phyloP scores from a whole-genome alignment of 2,113 vertebrate species.

The Scytalopus superciliaris region DNA sequence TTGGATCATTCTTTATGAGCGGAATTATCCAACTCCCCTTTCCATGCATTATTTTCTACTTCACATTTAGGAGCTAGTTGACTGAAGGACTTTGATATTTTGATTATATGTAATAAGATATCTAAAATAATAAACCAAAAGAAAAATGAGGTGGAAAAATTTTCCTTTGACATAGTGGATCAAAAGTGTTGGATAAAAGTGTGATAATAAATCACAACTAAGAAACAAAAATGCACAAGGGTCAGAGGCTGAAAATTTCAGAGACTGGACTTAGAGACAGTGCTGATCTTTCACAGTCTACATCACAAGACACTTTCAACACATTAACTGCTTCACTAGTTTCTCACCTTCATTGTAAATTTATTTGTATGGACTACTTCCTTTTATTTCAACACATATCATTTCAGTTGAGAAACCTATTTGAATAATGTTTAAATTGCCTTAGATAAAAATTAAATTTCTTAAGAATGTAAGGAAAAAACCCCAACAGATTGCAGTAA shows the following conservation, averaged over 20 bases:
- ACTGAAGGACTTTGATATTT: not conserved
- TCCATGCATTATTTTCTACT: not conserved
- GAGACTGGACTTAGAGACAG: not conserved
- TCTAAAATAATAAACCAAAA: not conserved
- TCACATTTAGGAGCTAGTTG: not conserved
- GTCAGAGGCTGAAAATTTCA: not conserved
- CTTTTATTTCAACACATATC: not conserved
- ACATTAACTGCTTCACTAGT: not conserved
- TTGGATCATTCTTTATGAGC: not conserved
- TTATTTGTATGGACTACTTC: not conserved
- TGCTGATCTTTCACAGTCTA: not conserved
- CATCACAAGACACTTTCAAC: not conserved
- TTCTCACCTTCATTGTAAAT: not conserved
- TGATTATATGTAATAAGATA: not conserved
- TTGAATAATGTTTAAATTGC: not conserved
- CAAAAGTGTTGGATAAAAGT: not conserved
- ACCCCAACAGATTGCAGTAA: fast-evolving
- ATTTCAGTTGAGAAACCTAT: not conserved
- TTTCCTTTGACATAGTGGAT: not conserved
- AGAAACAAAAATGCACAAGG: not conserved
- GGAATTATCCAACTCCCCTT: not conserved
- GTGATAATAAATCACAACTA: not conserved
- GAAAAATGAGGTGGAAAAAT: not conserved
- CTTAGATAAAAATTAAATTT: not conserved
- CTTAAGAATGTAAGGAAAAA: not conserved